Evolutionary conservation across 2,797 vertebrate species (phyloP).

Genomic region (Lutjanus campechanus): DNA sequence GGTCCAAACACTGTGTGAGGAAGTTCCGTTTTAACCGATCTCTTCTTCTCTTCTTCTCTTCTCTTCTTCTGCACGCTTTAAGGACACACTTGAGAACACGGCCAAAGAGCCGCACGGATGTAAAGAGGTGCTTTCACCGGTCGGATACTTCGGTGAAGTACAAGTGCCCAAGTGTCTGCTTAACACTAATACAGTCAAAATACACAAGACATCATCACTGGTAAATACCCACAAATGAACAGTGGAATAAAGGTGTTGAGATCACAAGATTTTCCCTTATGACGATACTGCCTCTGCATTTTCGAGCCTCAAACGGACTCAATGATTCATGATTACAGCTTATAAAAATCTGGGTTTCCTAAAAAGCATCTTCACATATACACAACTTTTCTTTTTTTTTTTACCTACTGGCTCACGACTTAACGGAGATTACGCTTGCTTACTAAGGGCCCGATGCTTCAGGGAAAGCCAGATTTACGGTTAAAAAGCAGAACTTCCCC

Average conservation of each 20-base stretch:
- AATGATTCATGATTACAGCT: not conserved
- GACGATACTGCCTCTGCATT: constrained; percentile 37
- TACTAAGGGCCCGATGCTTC: constrained; percentile 10
- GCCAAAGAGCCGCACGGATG: constrained; percentile 18
- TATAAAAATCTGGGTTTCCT: constrained; percentile 44
- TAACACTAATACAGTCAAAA: constrained; percentile 37
- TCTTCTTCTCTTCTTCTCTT: not conserved
- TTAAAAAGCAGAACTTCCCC: constrained; percentile 66
- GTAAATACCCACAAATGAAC: constrained; percentile 30
- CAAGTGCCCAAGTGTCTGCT: constrained; percentile 36
- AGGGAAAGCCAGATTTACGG: constrained; percentile 40
- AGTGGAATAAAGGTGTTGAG: constrained; percentile 19
- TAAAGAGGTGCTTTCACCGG: constrained; percentile 26
- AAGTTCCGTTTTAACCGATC: constrained; percentile 62
- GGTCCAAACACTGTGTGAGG: constrained; percentile 62
- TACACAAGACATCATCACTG: constrained; percentile 27
- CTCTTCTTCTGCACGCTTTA: constrained; percentile 18
- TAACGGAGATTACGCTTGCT: constrained; percentile 33
- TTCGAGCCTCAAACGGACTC: constrained; percentile 16
- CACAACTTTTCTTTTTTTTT: constrained; percentile 11
- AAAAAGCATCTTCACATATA: constrained; percentile 42
- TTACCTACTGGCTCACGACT: constrained; percentile 21
- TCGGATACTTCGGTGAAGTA: constrained; percentile 4
- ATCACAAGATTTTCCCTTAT: constrained; percentile 12
- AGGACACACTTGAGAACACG: constrained; percentile 25